phyloP scores from a whole-genome alignment of 2,113 vertebrate species.

The Theristicus caerulescens region DNA sequence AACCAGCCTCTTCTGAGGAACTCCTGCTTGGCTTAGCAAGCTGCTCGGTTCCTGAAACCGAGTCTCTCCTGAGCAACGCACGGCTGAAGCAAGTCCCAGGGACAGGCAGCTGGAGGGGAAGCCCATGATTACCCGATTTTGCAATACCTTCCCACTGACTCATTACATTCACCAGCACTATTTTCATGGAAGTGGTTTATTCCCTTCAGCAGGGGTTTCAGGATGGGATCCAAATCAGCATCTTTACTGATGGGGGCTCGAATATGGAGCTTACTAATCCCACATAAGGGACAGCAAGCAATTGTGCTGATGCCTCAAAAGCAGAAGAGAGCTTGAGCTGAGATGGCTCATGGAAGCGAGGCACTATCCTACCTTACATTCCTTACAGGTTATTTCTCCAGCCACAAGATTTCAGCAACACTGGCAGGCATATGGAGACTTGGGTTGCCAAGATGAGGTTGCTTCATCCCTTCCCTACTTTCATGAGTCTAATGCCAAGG shows the following conservation, averaged over 20 bases:
- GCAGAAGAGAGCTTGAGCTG: neutral
- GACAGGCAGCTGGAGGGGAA: neutral
- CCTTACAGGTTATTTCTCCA: neutral
- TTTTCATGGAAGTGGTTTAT: neutral
- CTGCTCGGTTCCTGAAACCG: accelerated
- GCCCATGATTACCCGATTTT: neutral
- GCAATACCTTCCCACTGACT: neutral
- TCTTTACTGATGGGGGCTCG: neutral
- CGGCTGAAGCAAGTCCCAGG: neutral
- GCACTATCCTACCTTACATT: neutral
- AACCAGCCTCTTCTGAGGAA: neutral
- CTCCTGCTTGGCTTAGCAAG: neutral
- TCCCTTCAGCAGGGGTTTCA: neutral
- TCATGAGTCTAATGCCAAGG: neutral
- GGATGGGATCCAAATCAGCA: neutral
- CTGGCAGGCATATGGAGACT: neutral
- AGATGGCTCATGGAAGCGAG: accelerated
- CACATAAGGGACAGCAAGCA: neutral
- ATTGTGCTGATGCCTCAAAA: neutral
- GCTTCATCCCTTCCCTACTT: neutral
- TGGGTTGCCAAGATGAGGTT: neutral
- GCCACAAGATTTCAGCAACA: neutral
- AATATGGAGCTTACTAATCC: neutral
- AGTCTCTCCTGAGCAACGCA: neutral
- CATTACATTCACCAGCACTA: neutral